phyloP scores from a whole-genome alignment of 1,140 invertebrate genomes.

The Aphaenogaster ashmeadi region DNA sequence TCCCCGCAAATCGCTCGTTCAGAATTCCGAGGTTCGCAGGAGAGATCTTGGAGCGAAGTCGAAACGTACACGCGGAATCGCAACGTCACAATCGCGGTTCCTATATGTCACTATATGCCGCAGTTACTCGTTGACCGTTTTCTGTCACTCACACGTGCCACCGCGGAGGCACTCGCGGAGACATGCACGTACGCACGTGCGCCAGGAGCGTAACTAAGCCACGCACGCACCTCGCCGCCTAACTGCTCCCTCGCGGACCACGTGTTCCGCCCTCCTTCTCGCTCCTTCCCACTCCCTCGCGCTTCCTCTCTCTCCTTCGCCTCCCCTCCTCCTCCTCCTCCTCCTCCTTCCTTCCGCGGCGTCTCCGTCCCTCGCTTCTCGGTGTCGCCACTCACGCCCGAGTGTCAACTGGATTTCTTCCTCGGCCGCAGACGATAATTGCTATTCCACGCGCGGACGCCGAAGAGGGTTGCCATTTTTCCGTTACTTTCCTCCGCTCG shows the following conservation, averaged over 20 bases:
- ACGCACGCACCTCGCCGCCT: constrained; percentile 61
- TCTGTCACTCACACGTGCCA: constrained; percentile 69
- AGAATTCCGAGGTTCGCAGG: neutral
- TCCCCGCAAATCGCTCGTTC: neutral
- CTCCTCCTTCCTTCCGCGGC: neutral
- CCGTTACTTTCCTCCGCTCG: constrained; percentile 79
- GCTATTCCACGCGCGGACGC: constrained; percentile 83
- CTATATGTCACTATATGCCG: neutral
- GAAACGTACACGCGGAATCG: neutral
- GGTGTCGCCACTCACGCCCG: constrained; percentile 65
- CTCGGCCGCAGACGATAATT: constrained; percentile 86
- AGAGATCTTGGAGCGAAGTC: neutral
- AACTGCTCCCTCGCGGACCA: constrained; percentile 63
- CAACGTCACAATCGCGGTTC: neutral
- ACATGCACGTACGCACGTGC: constrained; percentile 76
- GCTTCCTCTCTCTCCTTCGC: constrained; percentile 22
- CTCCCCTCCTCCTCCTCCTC: constrained; percentile 20
- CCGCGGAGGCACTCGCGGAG: constrained; percentile 32
- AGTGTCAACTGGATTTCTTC: constrained; percentile 88
- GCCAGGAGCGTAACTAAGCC: constrained; percentile 76
- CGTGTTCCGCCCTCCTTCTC: constrained; percentile 62
- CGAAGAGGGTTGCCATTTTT: constrained; percentile 86
- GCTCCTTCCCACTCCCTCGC: constrained; percentile 20
- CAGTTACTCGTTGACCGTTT: neutral
- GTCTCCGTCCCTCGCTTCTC: constrained; percentile 12